A percentile compares a stretch with the other conserved stretches of the same genome.
Evolutionary conservation across 1,140 invertebrate genomes (phyloP).

Genomic region (Apis cerana): DNA sequence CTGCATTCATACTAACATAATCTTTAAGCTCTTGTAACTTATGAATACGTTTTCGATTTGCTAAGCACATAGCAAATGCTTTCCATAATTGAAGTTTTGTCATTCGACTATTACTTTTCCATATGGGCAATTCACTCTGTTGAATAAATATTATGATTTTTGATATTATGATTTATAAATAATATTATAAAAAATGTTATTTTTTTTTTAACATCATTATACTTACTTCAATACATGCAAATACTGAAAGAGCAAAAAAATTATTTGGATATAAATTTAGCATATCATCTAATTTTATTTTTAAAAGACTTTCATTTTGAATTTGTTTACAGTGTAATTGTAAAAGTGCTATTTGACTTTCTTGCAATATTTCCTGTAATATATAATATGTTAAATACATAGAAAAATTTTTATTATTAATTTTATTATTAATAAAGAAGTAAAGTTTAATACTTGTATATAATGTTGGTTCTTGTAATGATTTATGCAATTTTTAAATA

Average conservation of each 20-base stretch:
- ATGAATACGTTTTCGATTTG: constrained; percentile 69
- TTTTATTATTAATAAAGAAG: not conserved
- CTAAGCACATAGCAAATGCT: constrained; percentile 73
- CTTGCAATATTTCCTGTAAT: constrained; percentile 75
- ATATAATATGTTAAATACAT: constrained; percentile 1
- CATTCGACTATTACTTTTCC: constrained; percentile 69
- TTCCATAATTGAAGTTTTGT: constrained; percentile 65
- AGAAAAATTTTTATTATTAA: not conserved
- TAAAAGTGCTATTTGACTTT: constrained; percentile 76
- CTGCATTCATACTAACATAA: constrained; percentile 65
- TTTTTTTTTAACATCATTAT: not conserved
- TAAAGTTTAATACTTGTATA: constrained; percentile 65
- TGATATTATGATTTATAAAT: constrained; percentile 7
- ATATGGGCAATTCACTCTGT: constrained; percentile 74
- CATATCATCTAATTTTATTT: constrained; percentile 64
- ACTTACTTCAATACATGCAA: constrained; percentile 75
- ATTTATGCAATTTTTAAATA: constrained; percentile 69
- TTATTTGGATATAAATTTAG: constrained; percentile 83
- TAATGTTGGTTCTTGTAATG: constrained; percentile 61
- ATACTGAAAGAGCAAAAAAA: constrained; percentile 80
- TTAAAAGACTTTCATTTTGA: constrained; percentile 48
- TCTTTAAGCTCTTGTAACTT: constrained; percentile 58
- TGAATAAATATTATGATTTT: constrained; percentile 42
- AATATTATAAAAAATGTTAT: not conserved
- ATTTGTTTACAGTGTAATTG: constrained; percentile 75